These are phyloP conservation scores for Cantharis flavilabris DNA, from an alignment of 2,888 invertebrate species.

Conservation along the genomic window DNA sequence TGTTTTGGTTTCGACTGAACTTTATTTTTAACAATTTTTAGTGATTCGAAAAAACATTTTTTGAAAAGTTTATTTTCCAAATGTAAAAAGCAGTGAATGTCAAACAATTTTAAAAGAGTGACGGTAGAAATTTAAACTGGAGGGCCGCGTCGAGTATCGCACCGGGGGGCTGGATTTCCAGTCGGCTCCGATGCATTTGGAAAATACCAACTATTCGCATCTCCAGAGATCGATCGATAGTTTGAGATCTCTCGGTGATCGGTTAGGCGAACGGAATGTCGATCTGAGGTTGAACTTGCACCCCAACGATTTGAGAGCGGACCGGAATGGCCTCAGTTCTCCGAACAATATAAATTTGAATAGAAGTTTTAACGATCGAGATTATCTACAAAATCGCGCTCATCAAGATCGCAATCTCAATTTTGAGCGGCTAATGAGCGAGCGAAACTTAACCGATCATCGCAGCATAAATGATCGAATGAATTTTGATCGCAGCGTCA, in stretches of 20 bases:
- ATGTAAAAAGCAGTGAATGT: slow-evolving; percentile 21
- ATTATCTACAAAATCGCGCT: slow-evolving; percentile 46
- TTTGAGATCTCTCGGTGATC: slow-evolving; percentile 52
- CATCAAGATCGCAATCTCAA: slow-evolving; percentile 46
- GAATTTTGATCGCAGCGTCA: slow-evolving; percentile 37
- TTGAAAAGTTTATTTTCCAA: slow-evolving; percentile 8
- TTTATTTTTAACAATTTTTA: background rate
- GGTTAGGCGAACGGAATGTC: slow-evolving; percentile 53
- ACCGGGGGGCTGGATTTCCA: slow-evolving; percentile 55
- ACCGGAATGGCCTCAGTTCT: slow-evolving; percentile 25
- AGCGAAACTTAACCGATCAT: slow-evolving; percentile 35
- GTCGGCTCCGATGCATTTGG: slow-evolving; percentile 50
- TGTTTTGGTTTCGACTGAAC: background rate
- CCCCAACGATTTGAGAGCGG: slow-evolving; percentile 42
- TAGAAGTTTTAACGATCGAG: slow-evolving; percentile 34
- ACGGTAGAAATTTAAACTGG: slow-evolving; percentile 42
- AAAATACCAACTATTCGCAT: slow-evolving; percentile 51
- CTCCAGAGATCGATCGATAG: slow-evolving; percentile 55
- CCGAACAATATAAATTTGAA: slow-evolving; percentile 46
- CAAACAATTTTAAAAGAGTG: slow-evolving; percentile 8
- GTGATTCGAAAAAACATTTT: background rate
- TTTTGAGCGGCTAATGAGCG: slow-evolving; percentile 49
- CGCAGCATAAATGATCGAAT: slow-evolving; percentile 44
- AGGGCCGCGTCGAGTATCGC: slow-evolving; percentile 55
- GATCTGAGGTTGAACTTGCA: slow-evolving; percentile 52